Base-by-base conservation (phyloP, 2,113 vertebrate species). In the Sus scrofa region DNA sequence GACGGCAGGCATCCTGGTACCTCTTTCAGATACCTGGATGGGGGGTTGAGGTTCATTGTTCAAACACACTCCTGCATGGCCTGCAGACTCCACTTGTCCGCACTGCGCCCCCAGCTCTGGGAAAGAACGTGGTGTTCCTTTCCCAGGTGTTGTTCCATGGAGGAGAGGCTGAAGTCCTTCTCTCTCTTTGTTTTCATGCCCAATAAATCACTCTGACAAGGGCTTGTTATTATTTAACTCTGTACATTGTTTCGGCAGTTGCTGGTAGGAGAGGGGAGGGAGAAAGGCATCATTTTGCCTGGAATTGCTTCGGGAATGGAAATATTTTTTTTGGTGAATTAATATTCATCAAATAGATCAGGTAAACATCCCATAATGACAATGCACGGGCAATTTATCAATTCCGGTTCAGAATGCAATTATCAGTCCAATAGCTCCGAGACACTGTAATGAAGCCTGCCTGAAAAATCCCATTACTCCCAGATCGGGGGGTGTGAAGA, bases 281-380 rank as follows among this genome's bases (percentile, higher is more conserved):
- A 30, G 75, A 24, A 13, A 56, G 68, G 62, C 71, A 84, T 56
- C 30, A 1, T 96, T 94, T 85, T 34, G 56, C 75, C 62, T 1
- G 13, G 83, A 60, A 71, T 85, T 71, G 89, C 65, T 96, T 95
- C 20, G 37, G 65, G 89, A 68, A 70, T 91, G 94, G 96, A 97
- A 95, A 96, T 93, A 44, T 93, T 86, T 89, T 70, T 71, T 77
- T 63, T 37, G 37, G 16, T 68, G 92, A 94, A 97, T 98, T 97
- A 98, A 98, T 97, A 97, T 96, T 97, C 97, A 96, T 96, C 94
- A 96, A 91, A 90, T 67, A 94, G 96, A 95, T 92, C 94, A 97
- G 95, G 95, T 97, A 94, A 97, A 97, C 95, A 92, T 52, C 79
- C 78, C 93, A 86, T 73, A 89, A 96, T 62, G 67, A 86, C 91